A percentile compares a stretch with the other conserved stretches of the same genome.
phyloP scores from a whole-genome alignment of 2,888 invertebrate species.

The Dusona sp. region DNA sequence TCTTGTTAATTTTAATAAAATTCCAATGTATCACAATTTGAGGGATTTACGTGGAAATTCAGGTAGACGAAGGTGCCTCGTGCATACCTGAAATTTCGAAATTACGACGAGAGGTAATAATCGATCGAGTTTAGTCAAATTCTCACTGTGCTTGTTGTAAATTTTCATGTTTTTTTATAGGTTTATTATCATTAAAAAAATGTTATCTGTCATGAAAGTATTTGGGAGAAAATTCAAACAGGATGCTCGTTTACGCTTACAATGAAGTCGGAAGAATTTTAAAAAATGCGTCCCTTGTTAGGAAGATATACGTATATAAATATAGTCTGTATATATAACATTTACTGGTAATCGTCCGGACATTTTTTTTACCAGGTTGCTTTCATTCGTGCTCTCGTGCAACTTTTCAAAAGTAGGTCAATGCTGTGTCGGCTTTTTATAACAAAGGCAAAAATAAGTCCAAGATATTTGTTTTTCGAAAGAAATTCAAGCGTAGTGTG shows the following conservation, averaged over 20 bases:
- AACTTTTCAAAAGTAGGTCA: constrained; percentile 56
- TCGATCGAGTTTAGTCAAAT: constrained; percentile 24
- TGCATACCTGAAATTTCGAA: too few relatives aligned
- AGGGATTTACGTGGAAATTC: too few relatives aligned
- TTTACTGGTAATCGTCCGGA: constrained; percentile 11
- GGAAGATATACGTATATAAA: background rate
- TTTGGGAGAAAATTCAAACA: background rate
- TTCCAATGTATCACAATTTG: too few relatives aligned
- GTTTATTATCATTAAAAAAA: background rate
- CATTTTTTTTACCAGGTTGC: constrained; percentile 21
- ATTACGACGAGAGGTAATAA: constrained; percentile 15
- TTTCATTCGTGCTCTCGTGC: constrained; percentile 27
- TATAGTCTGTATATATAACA: background rate
- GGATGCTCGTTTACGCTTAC: background rate
- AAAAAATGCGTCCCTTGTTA: constrained; percentile 1
- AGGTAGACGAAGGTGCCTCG: too few relatives aligned
- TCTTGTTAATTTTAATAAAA: too few relatives aligned
- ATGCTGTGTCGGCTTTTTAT: constrained; percentile 42
- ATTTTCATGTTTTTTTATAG: background rate
- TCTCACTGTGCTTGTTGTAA: background rate
- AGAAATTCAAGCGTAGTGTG: background rate
- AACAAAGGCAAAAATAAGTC: constrained; percentile 21
- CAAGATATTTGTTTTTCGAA: background rate
- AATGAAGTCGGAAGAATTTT: constrained; percentile 14
- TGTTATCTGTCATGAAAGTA: background rate